phyloP scores from a whole-genome alignment of 2,888 invertebrate genomes.

The Epinotia demarniana region DNA sequence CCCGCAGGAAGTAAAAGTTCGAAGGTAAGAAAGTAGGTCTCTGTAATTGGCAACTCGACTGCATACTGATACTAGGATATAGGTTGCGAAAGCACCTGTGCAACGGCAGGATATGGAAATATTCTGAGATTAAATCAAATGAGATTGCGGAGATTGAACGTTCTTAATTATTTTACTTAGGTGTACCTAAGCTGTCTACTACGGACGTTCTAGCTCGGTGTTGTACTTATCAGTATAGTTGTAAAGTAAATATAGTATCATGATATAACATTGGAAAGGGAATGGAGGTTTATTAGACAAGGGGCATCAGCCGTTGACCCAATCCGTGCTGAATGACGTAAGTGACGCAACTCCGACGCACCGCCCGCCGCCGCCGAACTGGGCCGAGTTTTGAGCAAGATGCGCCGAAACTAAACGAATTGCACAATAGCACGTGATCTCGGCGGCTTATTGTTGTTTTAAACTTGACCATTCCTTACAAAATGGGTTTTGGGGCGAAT shows the following conservation, averaged over 20 bases:
- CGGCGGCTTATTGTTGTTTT: slow-evolving; percentile 19
- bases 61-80: slow-evolving; percentile 74
- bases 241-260: slow-evolving; percentile 1
- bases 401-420: slow-evolving; percentile 72
- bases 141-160: not conserved
- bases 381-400: slow-evolving; percentile 70
- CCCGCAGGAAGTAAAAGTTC: slow-evolving; percentile 85
- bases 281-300: slow-evolving; percentile 31
- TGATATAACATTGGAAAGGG: slow-evolving; percentile 33
- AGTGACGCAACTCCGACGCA: slow-evolving; percentile 53
- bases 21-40: slow-evolving; percentile 85
- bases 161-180: slow-evolving; percentile 3
- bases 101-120: slow-evolving; percentile 41
- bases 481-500: not conserved
- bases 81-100: slow-evolving; percentile 43
- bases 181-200: not conserved
- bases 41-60: slow-evolving; percentile 82
- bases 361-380: slow-evolving; percentile 58
- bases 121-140: slow-evolving; percentile 32
- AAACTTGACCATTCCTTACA: not conserved
- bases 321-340: slow-evolving; percentile 71
- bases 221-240: not conserved
- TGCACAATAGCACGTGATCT: slow-evolving; percentile 60
- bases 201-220: slow-evolving; percentile 1
- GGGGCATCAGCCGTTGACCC: slow-evolving; percentile 70